A percentile compares a stretch with the other conserved stretches of the same genome.
Conservation (phyloP, 2,888 invertebrate species). For the Colostygia pectinataria region DNA sequence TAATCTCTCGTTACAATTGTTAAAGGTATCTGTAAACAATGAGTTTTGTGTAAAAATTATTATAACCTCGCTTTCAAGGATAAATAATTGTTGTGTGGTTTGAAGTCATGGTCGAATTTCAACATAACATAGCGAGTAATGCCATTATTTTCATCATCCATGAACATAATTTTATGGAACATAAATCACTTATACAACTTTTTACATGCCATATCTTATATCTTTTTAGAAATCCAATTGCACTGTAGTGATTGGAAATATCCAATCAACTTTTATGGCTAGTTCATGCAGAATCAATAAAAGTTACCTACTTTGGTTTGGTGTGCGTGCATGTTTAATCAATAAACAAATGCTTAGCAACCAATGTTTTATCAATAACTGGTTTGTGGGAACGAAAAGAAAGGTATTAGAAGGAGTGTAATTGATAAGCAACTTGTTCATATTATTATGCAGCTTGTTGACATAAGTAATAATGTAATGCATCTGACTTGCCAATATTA, state of each 20-base stretch:
- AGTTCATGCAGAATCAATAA: constrained; percentile 6
- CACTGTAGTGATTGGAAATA: background rate
- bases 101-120: constrained; percentile 54
- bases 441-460: background rate
- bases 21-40: background rate
- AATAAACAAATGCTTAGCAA: constrained; percentile 23
- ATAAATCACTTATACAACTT: too few species aligned
- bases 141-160: background rate
- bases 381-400: constrained; percentile 5
- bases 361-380: constrained; percentile 22
- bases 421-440: constrained; percentile 19
- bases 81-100: constrained; percentile 42
- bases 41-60: constrained; percentile 33
- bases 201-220: too few species aligned
- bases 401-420: background rate
- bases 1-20: background rate
- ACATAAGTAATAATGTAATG: background rate
- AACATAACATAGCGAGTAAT: constrained; percentile 30
- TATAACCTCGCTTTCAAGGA: constrained; percentile 73
- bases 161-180: too few species aligned
- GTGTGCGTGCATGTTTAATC: constrained; percentile 7
- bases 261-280: background rate
- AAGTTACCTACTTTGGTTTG: too few species aligned
- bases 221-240: background rate
- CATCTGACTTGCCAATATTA: too few species aligned